phyloP scores from a whole-genome alignment of 2,888 invertebrate species.

The Rhaphigaster nebulosa region DNA sequence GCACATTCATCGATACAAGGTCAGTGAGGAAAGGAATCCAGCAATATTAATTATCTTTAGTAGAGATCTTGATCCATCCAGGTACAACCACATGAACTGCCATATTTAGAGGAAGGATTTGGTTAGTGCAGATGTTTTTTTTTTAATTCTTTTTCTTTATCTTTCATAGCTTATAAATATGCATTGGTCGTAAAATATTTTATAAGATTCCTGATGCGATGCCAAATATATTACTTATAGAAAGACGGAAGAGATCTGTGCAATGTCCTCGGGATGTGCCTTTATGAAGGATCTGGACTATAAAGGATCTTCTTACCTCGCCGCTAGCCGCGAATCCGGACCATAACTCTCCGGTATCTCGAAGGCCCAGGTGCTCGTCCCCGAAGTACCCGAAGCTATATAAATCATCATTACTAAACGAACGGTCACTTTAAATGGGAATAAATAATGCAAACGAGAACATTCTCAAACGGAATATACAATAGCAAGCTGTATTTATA shows the following conservation, averaged over 20 bases:
- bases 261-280: neutral
- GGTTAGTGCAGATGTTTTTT: neutral
- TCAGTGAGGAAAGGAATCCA: neutral
- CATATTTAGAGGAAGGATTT: neutral
- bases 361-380: neutral
- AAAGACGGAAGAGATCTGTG: neutral
- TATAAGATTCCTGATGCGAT: neutral
- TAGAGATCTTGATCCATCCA: neutral
- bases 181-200: neutral
- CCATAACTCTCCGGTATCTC: neutral
- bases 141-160: too few species aligned
- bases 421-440: constrained; percentile 20
- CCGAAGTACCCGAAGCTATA: neutral
- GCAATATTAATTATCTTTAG: neutral
- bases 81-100: neutral
- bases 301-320: neutral
- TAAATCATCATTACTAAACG: constrained; percentile 39
- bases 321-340: neutral
- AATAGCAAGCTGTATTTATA: neutral
- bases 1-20: neutral
- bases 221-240: neutral
- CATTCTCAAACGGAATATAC: constrained; percentile 13
- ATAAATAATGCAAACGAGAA: constrained; percentile 44
- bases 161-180: neutral
- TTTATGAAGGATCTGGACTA: neutral